Conservation (phyloP, 1,140 invertebrate genomes). For the Dreissena rostriformis region DNA sequence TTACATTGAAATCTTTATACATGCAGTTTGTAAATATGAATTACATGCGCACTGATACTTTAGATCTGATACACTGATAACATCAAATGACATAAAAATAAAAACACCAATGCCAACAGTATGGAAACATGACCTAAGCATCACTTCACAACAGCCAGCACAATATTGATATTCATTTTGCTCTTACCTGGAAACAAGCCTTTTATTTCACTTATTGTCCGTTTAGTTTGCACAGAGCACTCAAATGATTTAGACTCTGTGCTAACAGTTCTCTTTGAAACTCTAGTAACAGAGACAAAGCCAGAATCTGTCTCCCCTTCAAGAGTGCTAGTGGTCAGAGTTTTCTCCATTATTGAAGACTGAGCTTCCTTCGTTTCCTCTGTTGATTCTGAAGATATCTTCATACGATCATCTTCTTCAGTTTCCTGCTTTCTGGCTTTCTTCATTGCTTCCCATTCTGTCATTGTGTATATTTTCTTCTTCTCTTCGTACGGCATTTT, state of each 20-base stretch:
- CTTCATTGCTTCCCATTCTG: slow-evolving; percentile 78
- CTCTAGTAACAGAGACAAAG: slow-evolving; percentile 4
- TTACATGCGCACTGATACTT: no score
- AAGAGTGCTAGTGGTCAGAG: slow-evolving; percentile 16
- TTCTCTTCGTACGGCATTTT: slow-evolving; percentile 74
- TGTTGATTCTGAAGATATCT: neutral
- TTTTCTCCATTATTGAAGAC: slow-evolving; percentile 33
- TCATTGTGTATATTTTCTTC: slow-evolving; percentile 78
- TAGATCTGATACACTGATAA: no score
- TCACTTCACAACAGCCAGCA: no score
- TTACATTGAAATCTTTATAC: no score
- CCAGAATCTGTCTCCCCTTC: slow-evolving; percentile 51
- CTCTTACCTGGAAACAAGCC: no score
- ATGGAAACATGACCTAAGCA: no score
- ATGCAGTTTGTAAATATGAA: no score
- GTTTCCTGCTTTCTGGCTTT: slow-evolving; percentile 21
- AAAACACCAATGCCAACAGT: no score
- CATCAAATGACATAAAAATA: no score
- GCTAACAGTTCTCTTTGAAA: neutral
- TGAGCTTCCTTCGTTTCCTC: slow-evolving; percentile 33
- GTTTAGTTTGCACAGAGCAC: neutral
- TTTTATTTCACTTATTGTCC: neutral
- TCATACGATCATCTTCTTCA: slow-evolving; percentile 11
- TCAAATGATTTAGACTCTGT: slow-evolving; percentile 1
- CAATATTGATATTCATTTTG: no score